Evolutionary conservation across 2,888 invertebrate species (phyloP).

Genomic region (Scaptomyza caliginosa): DNA sequence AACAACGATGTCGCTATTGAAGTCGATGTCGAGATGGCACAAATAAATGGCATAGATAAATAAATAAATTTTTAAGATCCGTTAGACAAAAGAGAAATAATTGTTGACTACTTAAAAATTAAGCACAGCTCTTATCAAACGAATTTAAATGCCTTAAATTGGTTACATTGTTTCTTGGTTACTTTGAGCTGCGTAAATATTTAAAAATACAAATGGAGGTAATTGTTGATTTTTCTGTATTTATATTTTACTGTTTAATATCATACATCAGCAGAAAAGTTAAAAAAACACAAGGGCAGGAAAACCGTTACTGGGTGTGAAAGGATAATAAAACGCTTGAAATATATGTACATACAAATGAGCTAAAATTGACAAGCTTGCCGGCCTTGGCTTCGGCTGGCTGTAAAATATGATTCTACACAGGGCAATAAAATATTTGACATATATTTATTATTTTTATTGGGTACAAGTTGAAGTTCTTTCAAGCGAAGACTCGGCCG

Average conservation of each 20-base stretch:
- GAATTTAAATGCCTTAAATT: not conserved
- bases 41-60: slow-evolving; percentile 11
- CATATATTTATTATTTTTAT: slow-evolving; percentile 66
- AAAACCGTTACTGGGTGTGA: not conserved
- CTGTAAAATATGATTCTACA: slow-evolving; percentile 26
- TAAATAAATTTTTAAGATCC: slow-evolving; percentile 12
- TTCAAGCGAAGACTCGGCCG: slow-evolving; percentile 10
- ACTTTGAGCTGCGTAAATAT: no score
- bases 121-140: not conserved
- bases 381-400: slow-evolving; percentile 29
- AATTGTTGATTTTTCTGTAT: no score
- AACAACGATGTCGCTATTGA: slow-evolving; percentile 10
- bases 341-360: slow-evolving; percentile 36
- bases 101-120: not conserved
- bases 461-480: slow-evolving; percentile 17
- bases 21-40: slow-evolving; percentile 1
- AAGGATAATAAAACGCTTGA: slow-evolving; percentile 18
- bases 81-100: not conserved
- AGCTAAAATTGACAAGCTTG: slow-evolving; percentile 36
- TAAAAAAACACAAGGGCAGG: not conserved
- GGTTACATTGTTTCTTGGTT: no score
- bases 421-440: slow-evolving; percentile 61
- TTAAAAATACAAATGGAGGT: no score
- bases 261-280: not conserved
- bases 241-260: not conserved